Evolutionary conservation across 2,797 vertebrate genomes (phyloP), one percentile per base, ranked within the genome.

Genomic region (Numenius phaeopus): DNA sequence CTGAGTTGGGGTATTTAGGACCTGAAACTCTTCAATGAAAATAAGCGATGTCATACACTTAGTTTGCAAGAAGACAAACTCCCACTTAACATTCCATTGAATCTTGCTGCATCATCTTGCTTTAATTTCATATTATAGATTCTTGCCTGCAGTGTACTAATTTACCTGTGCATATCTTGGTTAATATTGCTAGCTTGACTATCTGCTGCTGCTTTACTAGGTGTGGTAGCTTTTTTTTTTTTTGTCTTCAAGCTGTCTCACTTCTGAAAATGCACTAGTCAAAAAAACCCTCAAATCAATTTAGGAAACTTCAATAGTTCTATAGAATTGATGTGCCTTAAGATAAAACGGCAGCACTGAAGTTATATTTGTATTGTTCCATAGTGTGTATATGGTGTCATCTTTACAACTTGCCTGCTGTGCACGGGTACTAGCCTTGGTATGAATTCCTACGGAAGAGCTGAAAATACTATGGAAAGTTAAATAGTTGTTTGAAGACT

Each of bases 301-400:
- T 7, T 1, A 11, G 32, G 11, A 14, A 27, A 9, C 11, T 5
- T 7, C 1, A 24, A 26, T 22, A 50, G n/a, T 17, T 62, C 1
- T 27, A 21, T 17, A 46, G 55, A 5, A 7, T 5, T 66, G 19
- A 8, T 29, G 4, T 1, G 1, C 58, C 17, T 47, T 8, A 15
- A 29, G 24, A 26, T 27, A 26, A 54, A 65, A 11, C 27, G 20
- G 27, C 30, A 75, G 44, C 20, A 1, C 15, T 40, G 70, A 30
- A 4, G 21, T 14, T 15, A 14, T 0, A 2, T 11, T 17, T 22
- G 17, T 29, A 0, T 11, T 47, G 7, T 15, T 11, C 23, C 5
- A 0, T 5, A 11, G 17, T 4, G 3, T 26, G 16, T 34, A 4
- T 21, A 2, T 34, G n/a, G 8, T 73, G n/a, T 12, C 12, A 11